Percentiles rank a stretch among this genome's conserved stretches.
phyloP scores from a whole-genome alignment of 2,797 vertebrate genomes.

The Varecia variegata region DNA sequence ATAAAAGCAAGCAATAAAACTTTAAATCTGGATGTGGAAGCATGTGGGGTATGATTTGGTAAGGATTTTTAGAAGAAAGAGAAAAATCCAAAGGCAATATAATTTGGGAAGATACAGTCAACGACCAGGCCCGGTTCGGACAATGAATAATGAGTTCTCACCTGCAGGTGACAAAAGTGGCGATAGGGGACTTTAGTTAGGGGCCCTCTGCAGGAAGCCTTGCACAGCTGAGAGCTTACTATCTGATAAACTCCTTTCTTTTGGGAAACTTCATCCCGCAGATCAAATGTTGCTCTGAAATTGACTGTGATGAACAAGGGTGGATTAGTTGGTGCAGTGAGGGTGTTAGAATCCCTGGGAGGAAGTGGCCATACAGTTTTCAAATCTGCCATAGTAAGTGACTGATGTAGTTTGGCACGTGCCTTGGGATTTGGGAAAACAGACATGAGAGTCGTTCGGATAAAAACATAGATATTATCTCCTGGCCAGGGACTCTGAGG shows the following conservation, averaged over 20 bases:
- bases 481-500: not conserved
- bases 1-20: too few relatives aligned
- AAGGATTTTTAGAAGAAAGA: not conserved
- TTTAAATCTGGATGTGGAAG: not conserved
- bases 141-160: not conserved
- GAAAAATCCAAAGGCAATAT: not conserved
- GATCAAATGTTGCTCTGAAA: not conserved
- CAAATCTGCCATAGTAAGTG: not conserved
- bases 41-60: not conserved
- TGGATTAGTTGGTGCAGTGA: too few relatives aligned
- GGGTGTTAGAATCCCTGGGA: too few relatives aligned
- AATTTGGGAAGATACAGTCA: not conserved
- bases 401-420: fast-evolving
- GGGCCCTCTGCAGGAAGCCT: not conserved
- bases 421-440: not conserved
- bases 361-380: not conserved
- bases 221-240: not conserved
- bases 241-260: not conserved
- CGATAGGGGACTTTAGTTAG: not conserved
- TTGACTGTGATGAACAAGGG: not conserved
- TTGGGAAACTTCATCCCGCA: not conserved
- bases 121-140: not conserved
- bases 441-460: not conserved
- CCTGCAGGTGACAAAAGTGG: not conserved
- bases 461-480: not conserved